phyloP scores from a whole-genome alignment of 1,140 invertebrate species.

The Aleiodes sp. region DNA sequence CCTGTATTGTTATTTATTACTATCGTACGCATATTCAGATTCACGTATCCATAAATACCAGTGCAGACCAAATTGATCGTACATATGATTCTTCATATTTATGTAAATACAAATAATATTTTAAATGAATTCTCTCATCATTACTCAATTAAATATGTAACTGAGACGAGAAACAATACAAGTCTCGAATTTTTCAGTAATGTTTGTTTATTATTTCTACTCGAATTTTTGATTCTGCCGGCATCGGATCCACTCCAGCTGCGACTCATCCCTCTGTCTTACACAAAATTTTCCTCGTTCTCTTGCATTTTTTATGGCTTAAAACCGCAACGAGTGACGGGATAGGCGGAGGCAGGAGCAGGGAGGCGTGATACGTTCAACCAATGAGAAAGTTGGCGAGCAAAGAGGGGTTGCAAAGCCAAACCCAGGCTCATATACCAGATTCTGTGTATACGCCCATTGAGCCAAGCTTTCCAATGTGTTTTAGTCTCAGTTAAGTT shows the following conservation, averaged over 20 bases:
- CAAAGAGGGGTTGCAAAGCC: background rate
- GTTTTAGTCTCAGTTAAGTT: background rate
- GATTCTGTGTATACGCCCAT: background rate
- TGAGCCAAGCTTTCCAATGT: background rate
- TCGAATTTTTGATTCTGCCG: no score
- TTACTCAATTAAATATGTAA: no score
- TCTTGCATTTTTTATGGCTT: background rate
- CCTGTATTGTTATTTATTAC: constrained; percentile 58
- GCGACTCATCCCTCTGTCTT: no score
- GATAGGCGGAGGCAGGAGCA: background rate
- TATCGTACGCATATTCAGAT: constrained; percentile 32
- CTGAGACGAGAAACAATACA: no score
- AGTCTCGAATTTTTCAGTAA: no score
- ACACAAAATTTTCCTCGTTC: background rate
- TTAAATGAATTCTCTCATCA: no score
- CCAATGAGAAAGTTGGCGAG: background rate
- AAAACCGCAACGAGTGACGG: background rate
- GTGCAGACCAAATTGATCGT: background rate
- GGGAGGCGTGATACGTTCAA: background rate
- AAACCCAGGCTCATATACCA: background rate
- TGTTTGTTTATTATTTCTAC: no score
- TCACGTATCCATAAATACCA: constrained; percentile 18
- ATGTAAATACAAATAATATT: no score
- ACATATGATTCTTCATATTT: no score
- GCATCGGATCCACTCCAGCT: no score